These are phyloP conservation scores for Denticeps clupeoides DNA, from an alignment of 2,797 vertebrate genomes.

Conservation along the genomic window DNA sequence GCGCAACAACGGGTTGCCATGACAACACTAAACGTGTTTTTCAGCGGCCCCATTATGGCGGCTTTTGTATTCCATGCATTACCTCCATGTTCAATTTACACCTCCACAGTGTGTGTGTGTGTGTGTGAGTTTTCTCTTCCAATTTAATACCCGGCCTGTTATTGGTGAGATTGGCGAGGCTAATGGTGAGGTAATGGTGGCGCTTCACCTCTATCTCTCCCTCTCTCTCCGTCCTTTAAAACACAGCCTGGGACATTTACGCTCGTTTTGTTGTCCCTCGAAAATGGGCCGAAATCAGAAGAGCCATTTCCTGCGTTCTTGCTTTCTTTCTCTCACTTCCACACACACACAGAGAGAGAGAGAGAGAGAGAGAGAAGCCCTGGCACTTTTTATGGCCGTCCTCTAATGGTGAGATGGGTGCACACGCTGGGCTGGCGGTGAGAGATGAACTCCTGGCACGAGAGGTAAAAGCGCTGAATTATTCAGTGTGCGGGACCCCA, in stretches of 20 bases:
- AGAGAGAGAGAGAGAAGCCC: too few species aligned
- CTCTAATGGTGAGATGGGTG: neutral
- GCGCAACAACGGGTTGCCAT: neutral
- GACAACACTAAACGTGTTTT: neutral
- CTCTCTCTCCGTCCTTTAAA: too few species aligned
- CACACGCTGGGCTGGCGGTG: neutral
- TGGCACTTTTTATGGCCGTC: too few species aligned
- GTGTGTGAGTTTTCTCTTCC: neutral
- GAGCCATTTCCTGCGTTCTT: too few species aligned
- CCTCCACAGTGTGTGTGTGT: neutral
- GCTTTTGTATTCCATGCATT: slow-evolving; percentile 2
- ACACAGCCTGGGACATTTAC: too few species aligned
- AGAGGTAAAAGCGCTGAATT: slow-evolving; percentile 23
- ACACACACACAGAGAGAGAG: neutral
- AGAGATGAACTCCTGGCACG: slow-evolving; percentile 1
- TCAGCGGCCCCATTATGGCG: neutral
- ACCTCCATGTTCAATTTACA: neutral
- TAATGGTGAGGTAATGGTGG: too few species aligned
- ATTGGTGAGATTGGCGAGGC: too few species aligned
- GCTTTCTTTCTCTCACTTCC: too few species aligned
- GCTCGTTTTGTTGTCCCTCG: too few species aligned
- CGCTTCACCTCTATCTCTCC: too few species aligned
- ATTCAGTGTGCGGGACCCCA: slow-evolving; percentile 18
- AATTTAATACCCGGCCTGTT: neutral
- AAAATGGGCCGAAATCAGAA: too few species aligned